Evolutionary conservation across 2,113 vertebrate species (phyloP).

Genomic region (Formicarius rufipectus): DNA sequence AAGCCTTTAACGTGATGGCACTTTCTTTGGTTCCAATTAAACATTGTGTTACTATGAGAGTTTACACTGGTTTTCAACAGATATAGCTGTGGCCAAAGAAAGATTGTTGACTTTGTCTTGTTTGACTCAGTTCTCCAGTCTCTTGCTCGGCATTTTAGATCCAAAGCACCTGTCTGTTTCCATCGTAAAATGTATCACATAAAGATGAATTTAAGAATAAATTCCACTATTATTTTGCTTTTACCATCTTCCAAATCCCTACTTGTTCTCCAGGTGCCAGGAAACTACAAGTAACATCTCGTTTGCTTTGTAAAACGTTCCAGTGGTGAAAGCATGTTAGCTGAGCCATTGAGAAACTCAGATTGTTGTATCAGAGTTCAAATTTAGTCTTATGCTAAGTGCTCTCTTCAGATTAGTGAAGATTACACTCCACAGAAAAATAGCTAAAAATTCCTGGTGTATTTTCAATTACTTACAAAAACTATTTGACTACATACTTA

Average conservation of each 20-base stretch:
- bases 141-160: not conserved
- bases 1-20: not conserved
- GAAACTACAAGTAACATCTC: not conserved
- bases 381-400: not conserved
- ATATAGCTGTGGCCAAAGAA: not conserved
- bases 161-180: not conserved
- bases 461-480: not conserved
- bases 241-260: not conserved
- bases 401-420: not conserved
- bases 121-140: not conserved
- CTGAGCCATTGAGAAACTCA: not conserved
- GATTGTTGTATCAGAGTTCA: not conserved
- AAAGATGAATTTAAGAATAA: not conserved
- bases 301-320: not conserved
- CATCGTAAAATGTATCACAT: not conserved
- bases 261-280: not conserved
- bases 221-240: not conserved
- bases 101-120: not conserved
- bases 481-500: not conserved
- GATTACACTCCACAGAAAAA: not conserved
- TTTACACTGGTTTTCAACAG: not conserved
- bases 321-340: not conserved
- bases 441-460: not conserved
- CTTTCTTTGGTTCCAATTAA: not conserved
- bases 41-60: not conserved